phyloP scores from a whole-genome alignment of 2,888 invertebrate genomes.

The Heliconius charithonia region DNA sequence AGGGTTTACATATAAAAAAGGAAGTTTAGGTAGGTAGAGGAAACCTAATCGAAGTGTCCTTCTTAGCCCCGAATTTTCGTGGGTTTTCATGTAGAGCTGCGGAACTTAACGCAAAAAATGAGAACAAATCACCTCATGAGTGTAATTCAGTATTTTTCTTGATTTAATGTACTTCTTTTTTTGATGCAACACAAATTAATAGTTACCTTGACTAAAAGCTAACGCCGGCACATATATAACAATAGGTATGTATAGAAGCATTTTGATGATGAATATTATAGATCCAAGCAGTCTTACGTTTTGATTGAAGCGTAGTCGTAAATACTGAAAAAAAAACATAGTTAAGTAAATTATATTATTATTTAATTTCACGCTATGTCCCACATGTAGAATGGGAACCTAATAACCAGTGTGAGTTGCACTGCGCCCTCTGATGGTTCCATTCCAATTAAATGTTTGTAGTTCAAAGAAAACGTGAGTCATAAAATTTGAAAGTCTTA shows the following conservation, averaged over 20 bases:
- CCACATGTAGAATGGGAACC: too few species aligned
- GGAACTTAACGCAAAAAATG: background rate
- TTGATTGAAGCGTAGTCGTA: conserved; percentile 86
- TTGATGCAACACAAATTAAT: background rate
- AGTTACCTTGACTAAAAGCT: conserved; percentile 90
- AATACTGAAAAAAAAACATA: conserved; percentile 82
- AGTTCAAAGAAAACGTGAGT: too few species aligned
- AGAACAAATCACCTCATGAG: too few species aligned
- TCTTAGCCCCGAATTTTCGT: too few species aligned
- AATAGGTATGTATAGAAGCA: conserved; percentile 91
- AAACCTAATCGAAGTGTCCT: too few species aligned
- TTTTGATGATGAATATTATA: conserved; percentile 87
- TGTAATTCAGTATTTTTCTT: background rate
- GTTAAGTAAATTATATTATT: background rate
- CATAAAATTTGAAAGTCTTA: too few species aligned
- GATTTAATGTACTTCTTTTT: background rate
- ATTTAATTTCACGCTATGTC: too few species aligned
- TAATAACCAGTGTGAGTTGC: too few species aligned
- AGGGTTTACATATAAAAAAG: background rate
- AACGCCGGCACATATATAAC: conserved; percentile 95
- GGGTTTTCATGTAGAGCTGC: too few species aligned
- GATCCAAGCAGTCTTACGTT: conserved; percentile 88
- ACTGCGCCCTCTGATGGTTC: too few species aligned
- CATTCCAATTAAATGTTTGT: too few species aligned
- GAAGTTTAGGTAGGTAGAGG: too few species aligned